Percentiles rank a stretch among this genome's conserved stretches.
Evolutionary conservation across 2,113 vertebrate species (phyloP).

Genomic region (Dromas ardeola): DNA sequence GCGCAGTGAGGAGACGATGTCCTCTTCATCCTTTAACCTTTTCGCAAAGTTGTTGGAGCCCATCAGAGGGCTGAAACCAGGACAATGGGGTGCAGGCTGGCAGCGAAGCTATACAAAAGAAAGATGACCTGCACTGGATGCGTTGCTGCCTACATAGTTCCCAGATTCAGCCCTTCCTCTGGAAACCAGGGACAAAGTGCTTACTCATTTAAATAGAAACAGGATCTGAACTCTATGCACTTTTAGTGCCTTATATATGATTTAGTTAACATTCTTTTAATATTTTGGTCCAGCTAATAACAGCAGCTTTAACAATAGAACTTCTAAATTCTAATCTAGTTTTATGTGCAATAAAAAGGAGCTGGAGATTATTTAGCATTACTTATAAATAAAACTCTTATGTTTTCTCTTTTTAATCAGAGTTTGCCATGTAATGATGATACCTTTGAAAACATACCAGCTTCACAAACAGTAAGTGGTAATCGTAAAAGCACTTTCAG

Average conservation of each 20-base stretch:
- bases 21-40: background rate
- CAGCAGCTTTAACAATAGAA: background rate
- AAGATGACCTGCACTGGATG: background rate
- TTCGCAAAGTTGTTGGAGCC: background rate
- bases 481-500: background rate
- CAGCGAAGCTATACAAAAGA: background rate
- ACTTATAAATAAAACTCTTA: background rate
- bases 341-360: background rate
- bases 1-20: background rate
- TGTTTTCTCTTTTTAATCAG: background rate
- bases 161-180: background rate
- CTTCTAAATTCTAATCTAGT: background rate
- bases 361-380: background rate
- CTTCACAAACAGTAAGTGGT: background rate
- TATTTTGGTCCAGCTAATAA: background rate
- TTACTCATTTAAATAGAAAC: background rate
- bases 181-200: background rate
- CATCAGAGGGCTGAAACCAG: background rate
- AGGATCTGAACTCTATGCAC: background rate
- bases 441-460: background rate
- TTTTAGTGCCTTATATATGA: background rate
- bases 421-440: background rate
- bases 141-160: background rate
- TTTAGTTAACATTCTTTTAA: background rate
- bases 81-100: background rate